Base-by-base conservation (phyloP, 2,888 invertebrate species). In the Stenoptilia bipunctidactyla region DNA sequence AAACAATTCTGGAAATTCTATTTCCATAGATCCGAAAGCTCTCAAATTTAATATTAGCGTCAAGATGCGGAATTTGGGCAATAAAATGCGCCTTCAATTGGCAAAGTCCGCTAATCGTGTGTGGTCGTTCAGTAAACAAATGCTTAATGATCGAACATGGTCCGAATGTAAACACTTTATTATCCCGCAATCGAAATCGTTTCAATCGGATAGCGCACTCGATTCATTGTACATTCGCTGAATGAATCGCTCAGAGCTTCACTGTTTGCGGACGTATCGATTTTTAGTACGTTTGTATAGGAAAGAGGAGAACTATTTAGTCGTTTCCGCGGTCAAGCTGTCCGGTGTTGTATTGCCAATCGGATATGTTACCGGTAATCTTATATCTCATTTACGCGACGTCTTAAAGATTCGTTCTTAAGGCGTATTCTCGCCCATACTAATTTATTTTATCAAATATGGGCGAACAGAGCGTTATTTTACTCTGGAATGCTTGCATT, bases 61-160 rank as follows among this genome's bases (percentile, higher is more conserved):
- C 56, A 56, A 58, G 57, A 72, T 68, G 65, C 70, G 68, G 75
- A 77, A 74, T 80, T 79, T 5, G 76, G 75, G 79, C 76, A 72
- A 73, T 77, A 62, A 75, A 76, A 70, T 64, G 58, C 52, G 61
- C 49, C 30, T 2, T 20, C 20, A 8, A 8, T 20, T 20, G 20
- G 20, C 20, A 5, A 20, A 59, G 70, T 64, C 71, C 68, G 72
- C 47, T 64, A 58, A 58, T 56, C 70, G 73, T 68, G 80, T 80
- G 82, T 80, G 80, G 80, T 77, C 75, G 61, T 54, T 51, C 58
- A 59, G 68, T 76, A 79, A 79, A 79, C 79, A 74, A 71, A 71
- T 67, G 75, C 71, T 76, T 77, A 79, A 77, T 71, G 73, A 65
- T 64, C 64, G 59, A 53, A 59, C 63, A 65, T 58, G 56, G 61